Base-by-base conservation (phyloP, 2,113 vertebrate species). In the Rana temporaria region DNA sequence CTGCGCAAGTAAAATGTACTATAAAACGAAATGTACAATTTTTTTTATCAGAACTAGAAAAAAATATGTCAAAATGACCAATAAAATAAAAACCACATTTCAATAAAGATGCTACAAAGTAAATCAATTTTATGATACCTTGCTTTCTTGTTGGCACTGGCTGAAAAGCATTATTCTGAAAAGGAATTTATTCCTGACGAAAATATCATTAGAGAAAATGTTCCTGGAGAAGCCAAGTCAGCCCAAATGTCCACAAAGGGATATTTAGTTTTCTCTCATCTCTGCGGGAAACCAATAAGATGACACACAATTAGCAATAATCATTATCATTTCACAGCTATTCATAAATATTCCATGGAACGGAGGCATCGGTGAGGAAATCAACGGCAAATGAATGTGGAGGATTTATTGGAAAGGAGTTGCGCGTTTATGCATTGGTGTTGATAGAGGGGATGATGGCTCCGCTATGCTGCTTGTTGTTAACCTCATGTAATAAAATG, bases 361-460 rank as follows among this genome's bases (percentile, higher is more conserved):
- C 16, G 26, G 85, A 56, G 65, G 26, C 26, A 34, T 1, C 9
- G 34, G 81, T 78, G 86, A 66, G 62, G 82, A 82, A 85, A 85
- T 84, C 70, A 88, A 85, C 78, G 84, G 81, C 82, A 87, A 88
- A 88, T 87, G 85, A 48, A 83, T 88, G 79, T 60, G 77, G 80
- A 71, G 86, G 84, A 90, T 89, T 88, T 90, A 89, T 90, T 87
- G 90, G 86, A 30, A 78, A 82, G 85, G 81, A 85, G 85, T 84
- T 85, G 86, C 86, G 85, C 86, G 77, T 89, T 90, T 85, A 86
- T 90, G 90, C 88, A 86, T 88, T 87, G 87, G 77, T 84, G 85
- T 82, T 88, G 88, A 90, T 89, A 88, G 84, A 85, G 52, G 77
- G 84, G 87, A 89, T 89, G 90, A 92, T 90, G 89, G 85, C 86